These are phyloP conservation scores for Pristionchus japonicus DNA, from an alignment of 2,888 invertebrate species.

Conservation along the genomic window DNA sequence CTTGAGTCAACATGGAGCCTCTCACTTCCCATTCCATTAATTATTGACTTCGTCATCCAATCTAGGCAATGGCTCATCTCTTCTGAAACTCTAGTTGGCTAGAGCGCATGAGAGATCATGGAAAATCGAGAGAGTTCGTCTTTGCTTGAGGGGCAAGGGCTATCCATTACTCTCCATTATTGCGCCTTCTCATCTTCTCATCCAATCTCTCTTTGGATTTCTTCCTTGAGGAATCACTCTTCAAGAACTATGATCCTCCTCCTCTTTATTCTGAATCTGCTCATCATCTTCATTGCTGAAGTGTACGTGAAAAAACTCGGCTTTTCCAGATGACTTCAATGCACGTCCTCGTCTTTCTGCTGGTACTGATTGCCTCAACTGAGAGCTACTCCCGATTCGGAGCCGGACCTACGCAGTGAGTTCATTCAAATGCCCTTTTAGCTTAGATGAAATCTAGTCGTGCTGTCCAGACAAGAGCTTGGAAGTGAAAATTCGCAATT, in stretches of 20 bases:
- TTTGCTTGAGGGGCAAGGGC: not conserved
- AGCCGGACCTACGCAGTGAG: not conserved
- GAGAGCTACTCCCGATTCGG: slow-evolving; percentile 41
- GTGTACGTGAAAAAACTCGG: too few relatives aligned
- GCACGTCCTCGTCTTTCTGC: not conserved
- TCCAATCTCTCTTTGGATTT: not conserved
- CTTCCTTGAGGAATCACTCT: not conserved
- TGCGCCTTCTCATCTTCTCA: not conserved
- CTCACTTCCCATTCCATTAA: not conserved
- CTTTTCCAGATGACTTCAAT: slow-evolving; percentile 6
- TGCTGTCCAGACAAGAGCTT: too few relatives aligned
- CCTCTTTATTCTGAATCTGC: too few relatives aligned
- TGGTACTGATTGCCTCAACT: not conserved
- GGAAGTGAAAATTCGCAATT: too few relatives aligned
- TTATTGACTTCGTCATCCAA: not conserved
- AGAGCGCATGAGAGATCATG: too few relatives aligned
- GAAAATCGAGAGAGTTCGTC: too few relatives aligned
- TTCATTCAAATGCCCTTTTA: not conserved
- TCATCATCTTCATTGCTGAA: too few relatives aligned
- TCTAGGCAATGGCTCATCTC: not conserved
- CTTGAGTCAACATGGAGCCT: not conserved
- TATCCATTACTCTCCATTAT: not conserved
- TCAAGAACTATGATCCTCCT: too few relatives aligned
- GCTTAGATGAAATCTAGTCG: too few relatives aligned
- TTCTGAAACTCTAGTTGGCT: not conserved